A percentile compares a stretch with the other conserved stretches of the same genome.
Conservation (phyloP, 1,140 invertebrate species). For the Halotydeus destructor region DNA sequence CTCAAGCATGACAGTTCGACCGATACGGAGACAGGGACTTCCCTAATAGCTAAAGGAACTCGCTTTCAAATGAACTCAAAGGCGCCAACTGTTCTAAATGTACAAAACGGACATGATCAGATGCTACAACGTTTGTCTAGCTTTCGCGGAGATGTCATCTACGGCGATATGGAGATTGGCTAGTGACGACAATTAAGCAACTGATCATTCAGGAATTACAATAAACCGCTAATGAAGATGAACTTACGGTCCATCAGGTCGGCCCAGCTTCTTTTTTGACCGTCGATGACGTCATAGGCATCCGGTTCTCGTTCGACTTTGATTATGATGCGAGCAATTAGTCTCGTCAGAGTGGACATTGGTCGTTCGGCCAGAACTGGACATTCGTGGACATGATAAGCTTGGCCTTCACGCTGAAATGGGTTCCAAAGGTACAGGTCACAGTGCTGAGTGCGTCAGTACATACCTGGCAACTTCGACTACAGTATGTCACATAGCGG, state of each 20-base stretch:
- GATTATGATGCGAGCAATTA: conserved; percentile 4
- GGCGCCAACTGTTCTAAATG: too few relatives aligned
- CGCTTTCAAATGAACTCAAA: too few relatives aligned
- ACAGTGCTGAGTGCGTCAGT: too few relatives aligned
- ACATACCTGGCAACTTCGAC: background rate
- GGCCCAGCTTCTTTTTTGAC: background rate
- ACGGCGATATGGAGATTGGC: too few relatives aligned
- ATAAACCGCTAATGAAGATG: background rate
- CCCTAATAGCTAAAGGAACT: too few relatives aligned
- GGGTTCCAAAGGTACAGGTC: too few relatives aligned
- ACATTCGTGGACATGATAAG: conserved; percentile 3
- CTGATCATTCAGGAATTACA: background rate
- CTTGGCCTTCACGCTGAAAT: background rate
- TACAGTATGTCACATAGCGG: background rate
- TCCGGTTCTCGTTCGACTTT: background rate
- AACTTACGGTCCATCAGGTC: conserved; percentile 8
- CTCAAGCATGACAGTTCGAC: too few relatives aligned
- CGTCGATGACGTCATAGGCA: background rate
- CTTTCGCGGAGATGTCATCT: too few relatives aligned
- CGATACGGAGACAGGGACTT: too few relatives aligned
- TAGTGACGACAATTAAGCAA: background rate
- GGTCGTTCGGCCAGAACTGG: background rate
- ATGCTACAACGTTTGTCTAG: too few relatives aligned
- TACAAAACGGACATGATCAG: too few relatives aligned
- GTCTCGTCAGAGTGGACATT: conserved; percentile 3